A percentile compares a stretch with the other conserved stretches of the same genome.
phyloP scores from a whole-genome alignment of 1,140 invertebrate genomes.

The Sipha flava region DNA sequence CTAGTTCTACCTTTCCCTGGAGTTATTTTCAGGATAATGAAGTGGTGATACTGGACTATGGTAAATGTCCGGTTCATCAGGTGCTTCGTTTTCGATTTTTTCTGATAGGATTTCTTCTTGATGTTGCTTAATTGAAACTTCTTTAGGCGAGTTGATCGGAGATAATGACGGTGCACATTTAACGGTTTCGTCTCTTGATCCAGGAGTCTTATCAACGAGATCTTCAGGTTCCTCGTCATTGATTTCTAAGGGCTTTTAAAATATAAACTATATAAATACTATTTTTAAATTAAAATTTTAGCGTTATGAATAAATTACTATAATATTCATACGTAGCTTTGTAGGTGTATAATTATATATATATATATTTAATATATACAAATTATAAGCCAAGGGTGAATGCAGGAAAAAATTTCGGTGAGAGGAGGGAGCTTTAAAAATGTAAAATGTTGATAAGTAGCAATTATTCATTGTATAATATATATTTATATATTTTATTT shows the following conservation, averaged over 20 bases:
- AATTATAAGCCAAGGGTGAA: too few species aligned
- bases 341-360: too few species aligned
- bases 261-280: not conserved
- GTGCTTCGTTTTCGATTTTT: not conserved
- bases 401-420: too few species aligned
- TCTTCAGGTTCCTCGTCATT: slow-evolving; percentile 44
- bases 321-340: too few species aligned
- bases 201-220: slow-evolving; percentile 30
- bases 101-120: not conserved
- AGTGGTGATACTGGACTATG: slow-evolving; percentile 35
- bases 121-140: not conserved
- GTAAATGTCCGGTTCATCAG: slow-evolving; percentile 8
- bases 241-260: slow-evolving; percentile 45
- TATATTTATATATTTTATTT: too few species aligned
- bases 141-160: not conserved
- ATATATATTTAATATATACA: too few species aligned
- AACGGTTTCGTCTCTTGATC: not conserved
- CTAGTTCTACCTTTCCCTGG: slow-evolving; percentile 18
- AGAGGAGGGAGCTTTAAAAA: too few species aligned
- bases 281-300: not conserved
- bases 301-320: too few species aligned
- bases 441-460: too few species aligned
- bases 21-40: slow-evolving; percentile 34
- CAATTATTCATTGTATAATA: too few species aligned
- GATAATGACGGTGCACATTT: not conserved